Base-by-base conservation (phyloP, 2,113 vertebrate genomes). In the Plotosus lineatus region DNA sequence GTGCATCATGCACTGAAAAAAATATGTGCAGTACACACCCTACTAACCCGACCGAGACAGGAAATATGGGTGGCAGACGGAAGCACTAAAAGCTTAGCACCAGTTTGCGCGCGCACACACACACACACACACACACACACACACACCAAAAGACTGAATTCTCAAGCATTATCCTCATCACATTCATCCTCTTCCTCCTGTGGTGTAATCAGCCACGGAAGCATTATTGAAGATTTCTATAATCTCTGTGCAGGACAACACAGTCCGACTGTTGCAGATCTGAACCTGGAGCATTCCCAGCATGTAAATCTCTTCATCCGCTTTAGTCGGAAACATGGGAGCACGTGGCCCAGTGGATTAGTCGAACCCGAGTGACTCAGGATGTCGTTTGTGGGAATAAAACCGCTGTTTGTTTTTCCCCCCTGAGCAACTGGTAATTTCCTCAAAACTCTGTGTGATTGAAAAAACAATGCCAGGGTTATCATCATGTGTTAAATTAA, bases 301-400 rank as follows among this genome's bases (percentile, higher is more conserved):
- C 69, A 23, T 55, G 33, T 66, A 48, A 80, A 73, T 75, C 79
- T 81, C 69, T 65, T 81, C 69, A 81, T 81, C 71, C 69, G 31
- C 79, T 75, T 75, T 66, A 66, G 75, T 38, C 66, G 46, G 72
- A 66, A 81, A 36, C 58, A 55, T 6, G 3, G 69, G 42, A 50
- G 78, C 26, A 48, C 2, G 33, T 40, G 38, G 68, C 19, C 40
- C 17, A 6, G 66, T 4, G 78, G 78, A 80, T 80, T 80, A 80
- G 53, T 33, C 19, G 42, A 60, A n/a, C 78, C 53, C 9, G n/a
- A 72, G 66, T 55, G 23, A 68, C 40, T 72, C 53, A 80, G 66
- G 66, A 80, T 48, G 78, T n/a, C n/a, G n/a, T 61, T 65, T 40
- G 68, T 21, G 40, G 53, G 31, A 80, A 61, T 61, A 40, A 72